These are phyloP conservation scores for Cyclopterus lumpus DNA, from an alignment of 2,797 vertebrate genomes.

Conservation along the genomic window DNA sequence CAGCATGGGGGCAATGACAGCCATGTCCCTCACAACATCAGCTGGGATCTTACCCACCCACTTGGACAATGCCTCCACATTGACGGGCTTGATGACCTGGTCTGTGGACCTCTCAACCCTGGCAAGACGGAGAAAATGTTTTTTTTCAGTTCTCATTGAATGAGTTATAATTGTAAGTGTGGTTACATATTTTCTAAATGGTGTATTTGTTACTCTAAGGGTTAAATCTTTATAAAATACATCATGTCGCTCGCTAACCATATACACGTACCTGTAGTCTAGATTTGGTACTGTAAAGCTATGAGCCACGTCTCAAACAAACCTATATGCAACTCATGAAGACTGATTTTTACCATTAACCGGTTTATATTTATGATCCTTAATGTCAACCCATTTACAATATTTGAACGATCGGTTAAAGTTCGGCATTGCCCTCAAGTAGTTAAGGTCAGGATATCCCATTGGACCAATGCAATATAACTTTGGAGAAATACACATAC, in stretches of 20 bases:
- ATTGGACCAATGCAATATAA: no score
- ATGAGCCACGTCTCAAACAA: background rate
- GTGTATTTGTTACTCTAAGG: background rate
- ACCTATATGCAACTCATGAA: background rate
- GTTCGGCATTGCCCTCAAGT: no score
- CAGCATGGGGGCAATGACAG: constrained; percentile 95
- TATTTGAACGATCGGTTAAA: no score
- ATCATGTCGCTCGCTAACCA: background rate
- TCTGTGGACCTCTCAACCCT: constrained; percentile 98
- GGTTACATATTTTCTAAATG: background rate
- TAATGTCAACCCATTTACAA: no score
- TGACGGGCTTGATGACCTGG: constrained; percentile 98
- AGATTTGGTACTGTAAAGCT: background rate
- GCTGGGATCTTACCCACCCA: constrained; percentile 97
- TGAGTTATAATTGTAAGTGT: background rate
- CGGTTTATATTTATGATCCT: background rate
- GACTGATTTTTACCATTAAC: background rate
- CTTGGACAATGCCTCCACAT: constrained; percentile 95
- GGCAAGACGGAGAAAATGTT: constrained; percentile 27
- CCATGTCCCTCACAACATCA: constrained; percentile 95
- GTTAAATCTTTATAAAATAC: background rate
- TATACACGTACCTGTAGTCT: background rate
- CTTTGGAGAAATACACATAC: no score
- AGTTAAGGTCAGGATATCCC: no score
- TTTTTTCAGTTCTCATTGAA: background rate